Evolutionary conservation across 2,888 invertebrate species (phyloP), one percentile per base, ranked within the genome.

Genomic region (Schizotus pectinicornis): DNA sequence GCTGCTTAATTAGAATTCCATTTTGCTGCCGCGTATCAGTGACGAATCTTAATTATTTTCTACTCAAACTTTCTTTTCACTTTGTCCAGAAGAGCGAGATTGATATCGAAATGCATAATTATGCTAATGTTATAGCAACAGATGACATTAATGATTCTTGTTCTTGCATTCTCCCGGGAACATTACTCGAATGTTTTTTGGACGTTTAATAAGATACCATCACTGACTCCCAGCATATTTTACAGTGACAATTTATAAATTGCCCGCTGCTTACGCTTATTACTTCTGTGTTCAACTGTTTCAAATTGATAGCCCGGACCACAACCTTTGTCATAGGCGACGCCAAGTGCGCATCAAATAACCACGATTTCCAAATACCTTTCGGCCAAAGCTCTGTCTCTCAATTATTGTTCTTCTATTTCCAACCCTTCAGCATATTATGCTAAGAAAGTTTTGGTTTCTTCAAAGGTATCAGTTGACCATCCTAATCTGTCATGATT

Each of bases 1-100:
- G 69, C 69, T 67, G 67, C 69, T 71, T 73, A 73, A 73, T 73
- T 73, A 73, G 71, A 68, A 72, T 72, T 72, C 69, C 71, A 71
- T 72, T 71, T 69, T 65, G 65, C 66, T 46, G 57, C 48, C 42
- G 13, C 60, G 65, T 72, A 70, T 72, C 70, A 64, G 64, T 61
- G 67, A 65, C 60, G 68, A 71, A 70, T 72, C 67, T 69, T 68
- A 71, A 71, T 73, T 72, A 68, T 72, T 72, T 69, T 63, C 65
- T 57, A 43, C 30, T 30, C 12, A 42, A 57, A 57, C 41, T 52
- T 52, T 57, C 52, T 52, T 57, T 57, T 52, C 38, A 42, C 36
- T 52, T 52, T 48, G 57, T 22, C 33, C 34, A 43, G 37, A 33
- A 32, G 49, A 48, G 37, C 41, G 45, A 69, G 72, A 73, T 71